Conservation (phyloP, 1,140 invertebrate species). For the Caenorhabditis latens region DNA sequence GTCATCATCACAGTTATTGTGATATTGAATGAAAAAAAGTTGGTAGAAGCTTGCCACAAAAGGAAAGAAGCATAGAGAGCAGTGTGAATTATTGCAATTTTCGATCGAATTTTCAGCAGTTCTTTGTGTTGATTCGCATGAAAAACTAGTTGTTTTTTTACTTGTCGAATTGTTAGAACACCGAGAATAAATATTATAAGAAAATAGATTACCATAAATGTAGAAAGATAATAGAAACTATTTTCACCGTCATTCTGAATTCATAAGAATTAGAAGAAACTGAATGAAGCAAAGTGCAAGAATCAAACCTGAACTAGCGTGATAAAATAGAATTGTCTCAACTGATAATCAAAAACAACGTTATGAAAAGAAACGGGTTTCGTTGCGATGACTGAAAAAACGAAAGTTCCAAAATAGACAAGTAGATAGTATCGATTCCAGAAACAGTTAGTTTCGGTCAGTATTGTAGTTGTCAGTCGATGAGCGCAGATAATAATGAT, state of each 20-base stretch:
- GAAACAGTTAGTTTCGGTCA: neutral
- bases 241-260: neutral
- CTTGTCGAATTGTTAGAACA: neutral
- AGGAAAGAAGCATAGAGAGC: neutral
- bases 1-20: neutral
- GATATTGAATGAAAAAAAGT: neutral
- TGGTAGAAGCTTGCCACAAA: neutral
- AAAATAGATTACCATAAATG: neutral
- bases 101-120: neutral
- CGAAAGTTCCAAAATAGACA: neutral
- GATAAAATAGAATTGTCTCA: neutral
- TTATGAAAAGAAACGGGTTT: neutral
- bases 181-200: neutral
- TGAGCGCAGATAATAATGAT: neutral
- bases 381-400: neutral
- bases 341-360: neutral
- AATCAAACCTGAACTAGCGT: neutral
- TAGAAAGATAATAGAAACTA: neutral
- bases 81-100: constrained; percentile 6
- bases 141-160: neutral
- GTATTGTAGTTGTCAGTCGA: neutral
- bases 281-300: neutral
- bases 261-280: neutral
- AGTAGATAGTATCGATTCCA: neutral
- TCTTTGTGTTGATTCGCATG: neutral